phyloP scores from a whole-genome alignment of 1,140 invertebrate species.

The Lepidotrigona ventralis region DNA sequence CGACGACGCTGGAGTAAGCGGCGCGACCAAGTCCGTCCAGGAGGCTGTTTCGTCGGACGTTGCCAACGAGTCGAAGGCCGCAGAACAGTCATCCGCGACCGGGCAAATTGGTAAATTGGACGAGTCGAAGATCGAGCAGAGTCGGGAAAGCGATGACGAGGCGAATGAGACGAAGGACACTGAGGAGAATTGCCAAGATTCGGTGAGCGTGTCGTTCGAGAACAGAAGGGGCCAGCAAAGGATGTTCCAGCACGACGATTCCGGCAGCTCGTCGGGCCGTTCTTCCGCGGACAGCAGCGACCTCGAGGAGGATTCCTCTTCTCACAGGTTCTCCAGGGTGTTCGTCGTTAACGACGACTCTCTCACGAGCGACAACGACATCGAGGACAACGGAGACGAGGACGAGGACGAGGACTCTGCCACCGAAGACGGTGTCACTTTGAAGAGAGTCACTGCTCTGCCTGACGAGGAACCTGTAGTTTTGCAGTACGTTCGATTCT shows the following conservation, averaged over 20 bases:
- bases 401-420: slow-evolving; percentile 68
- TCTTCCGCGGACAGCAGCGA: slow-evolving; percentile 85
- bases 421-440: slow-evolving; percentile 60
- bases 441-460: slow-evolving; percentile 65
- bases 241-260: slow-evolving; percentile 76
- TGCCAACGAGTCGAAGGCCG: neutral
- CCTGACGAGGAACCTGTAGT: slow-evolving; percentile 72
- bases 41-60: slow-evolving; percentile 1
- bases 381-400: slow-evolving; percentile 78
- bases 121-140: slow-evolving; percentile 15
- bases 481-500: slow-evolving; percentile 66
- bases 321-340: slow-evolving; percentile 86
- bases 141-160: slow-evolving; percentile 31
- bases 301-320: slow-evolving; percentile 82
- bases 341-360: slow-evolving; percentile 87
- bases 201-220: slow-evolving; percentile 53
- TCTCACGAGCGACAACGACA: slow-evolving; percentile 83
- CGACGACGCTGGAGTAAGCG: slow-evolving; percentile 5
- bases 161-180: neutral
- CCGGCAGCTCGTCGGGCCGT: slow-evolving; percentile 79
- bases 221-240: slow-evolving; percentile 48
- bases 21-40: slow-evolving; percentile 60
- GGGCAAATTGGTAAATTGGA: slow-evolving; percentile 8
- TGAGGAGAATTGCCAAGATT: slow-evolving; percentile 41
- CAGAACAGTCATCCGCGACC: slow-evolving; percentile 1